Evolutionary conservation across 37 sponge, comb jelly and placozoan genomes (phyloP), one percentile per base, ranked within the genome.

Genomic region (Agelas oroides): DNA sequence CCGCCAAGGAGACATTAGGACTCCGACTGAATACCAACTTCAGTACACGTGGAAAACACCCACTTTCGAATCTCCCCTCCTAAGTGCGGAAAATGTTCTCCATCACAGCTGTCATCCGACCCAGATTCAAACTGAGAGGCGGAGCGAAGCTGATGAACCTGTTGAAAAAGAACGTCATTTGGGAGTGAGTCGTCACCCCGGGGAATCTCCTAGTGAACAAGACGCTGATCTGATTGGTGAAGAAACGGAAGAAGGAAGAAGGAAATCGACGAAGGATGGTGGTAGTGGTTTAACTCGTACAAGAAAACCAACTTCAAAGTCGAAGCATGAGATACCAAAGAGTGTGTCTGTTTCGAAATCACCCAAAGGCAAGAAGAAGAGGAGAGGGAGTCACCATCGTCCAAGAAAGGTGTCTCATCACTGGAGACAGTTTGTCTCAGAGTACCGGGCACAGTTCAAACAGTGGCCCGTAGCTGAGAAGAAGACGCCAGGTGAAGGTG

Each of bases 391-490:
- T n/a, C n/a, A n/a, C 46, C 46, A 46, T 46, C 46, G 8, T 8
- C 46, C 25, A 1, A 66, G 24, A 30, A 66, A 66, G 67, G 25
- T 18, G 16, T 25, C 17, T 30, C 67, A 66, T 66, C 18, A 24
- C 25, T 25, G 34, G 67, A 23, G 30, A 8, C 46, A 46, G 19
- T 39, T 73, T 14, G 28, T 24, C 38, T 77, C 86, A 20, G 86
- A 86, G 69, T 86, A 86, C 62, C 58, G 78, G 59, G 56, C 64
- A 1, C 78, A 86, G 78, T 86, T 70, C 71, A 78, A 70, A n/a
- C 15, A 25, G 17, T 74, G 75, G 75, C 70, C 78, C 32, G 16
- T 75, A 31, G 17, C 58, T 0, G 14, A 16, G 58, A 75, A 75
- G n/a, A 11, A 67, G 8, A 30, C 28, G 32, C 3, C 2, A 61